These are phyloP conservation scores for Sarcophaga variegata DNA, from an alignment of 2,888 invertebrate species.

Conservation along the genomic window DNA sequence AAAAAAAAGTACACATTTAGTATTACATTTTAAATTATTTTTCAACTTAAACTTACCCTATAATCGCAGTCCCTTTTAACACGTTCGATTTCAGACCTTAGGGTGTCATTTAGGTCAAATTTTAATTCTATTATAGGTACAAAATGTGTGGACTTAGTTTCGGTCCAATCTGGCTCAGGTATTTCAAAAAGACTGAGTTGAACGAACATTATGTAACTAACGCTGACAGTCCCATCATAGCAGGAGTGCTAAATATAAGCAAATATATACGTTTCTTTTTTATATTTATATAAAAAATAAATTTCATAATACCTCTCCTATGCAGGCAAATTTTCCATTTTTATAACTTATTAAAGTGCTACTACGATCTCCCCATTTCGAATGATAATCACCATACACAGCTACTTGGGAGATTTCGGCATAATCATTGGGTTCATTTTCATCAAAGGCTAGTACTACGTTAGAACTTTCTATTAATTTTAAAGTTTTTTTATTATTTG, in stretches of 20 bases:
- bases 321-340: conserved; percentile 83
- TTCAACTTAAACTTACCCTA: conserved; percentile 75
- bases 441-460: conserved; percentile 80
- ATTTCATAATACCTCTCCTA: conserved; percentile 83
- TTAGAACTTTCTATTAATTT: conserved; percentile 81
- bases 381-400: conserved; percentile 82
- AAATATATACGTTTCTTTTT: neutral
- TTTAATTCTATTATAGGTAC: conserved; percentile 80
- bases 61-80: conserved; percentile 79
- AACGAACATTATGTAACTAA: conserved; percentile 78
- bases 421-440: conserved; percentile 78
- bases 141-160: conserved; percentile 63
- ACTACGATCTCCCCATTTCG: conserved; percentile 85
- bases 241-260: conserved; percentile 77
- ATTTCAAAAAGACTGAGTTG: conserved; percentile 78
- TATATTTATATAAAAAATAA: conserved; percentile 15
- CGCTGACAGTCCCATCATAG: conserved; percentile 81
- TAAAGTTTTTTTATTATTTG: conserved; percentile 79
- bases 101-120: conserved; percentile 82
- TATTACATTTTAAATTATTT: neutral
- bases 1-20: conserved; percentile 3
- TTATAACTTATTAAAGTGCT: conserved; percentile 82
- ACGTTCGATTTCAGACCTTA: conserved; percentile 81
- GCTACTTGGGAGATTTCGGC: conserved; percentile 80
- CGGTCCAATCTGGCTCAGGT: conserved; percentile 79